Percentiles rank a stretch among this genome's conserved stretches.
Evolutionary conservation across 2,797 vertebrate species (phyloP).

Genomic region (Peromyscus eremicus): DNA sequence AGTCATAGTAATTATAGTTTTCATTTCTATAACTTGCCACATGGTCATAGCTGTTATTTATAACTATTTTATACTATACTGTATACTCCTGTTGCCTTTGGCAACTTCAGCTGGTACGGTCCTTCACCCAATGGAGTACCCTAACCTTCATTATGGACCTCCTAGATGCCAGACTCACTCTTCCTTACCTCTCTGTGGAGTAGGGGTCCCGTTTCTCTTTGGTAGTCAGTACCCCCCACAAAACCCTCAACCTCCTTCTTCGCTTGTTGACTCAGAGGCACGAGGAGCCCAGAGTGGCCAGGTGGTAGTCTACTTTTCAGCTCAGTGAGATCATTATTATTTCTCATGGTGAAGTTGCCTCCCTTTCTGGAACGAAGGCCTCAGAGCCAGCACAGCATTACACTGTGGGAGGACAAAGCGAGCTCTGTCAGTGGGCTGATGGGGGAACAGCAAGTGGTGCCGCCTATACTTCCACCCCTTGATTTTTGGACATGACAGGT

Average conservation of each 20-base stretch:
- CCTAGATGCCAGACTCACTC: not conserved
- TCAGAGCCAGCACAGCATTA: not conserved
- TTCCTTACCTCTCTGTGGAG: not conserved
- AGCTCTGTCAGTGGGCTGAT: not conserved
- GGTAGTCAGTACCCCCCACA: not conserved
- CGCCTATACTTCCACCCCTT: not conserved
- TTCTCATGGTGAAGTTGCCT: not conserved
- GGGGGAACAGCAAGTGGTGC: not conserved
- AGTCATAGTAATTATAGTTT: not conserved
- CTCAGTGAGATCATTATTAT: not conserved
- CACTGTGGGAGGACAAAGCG: not conserved
- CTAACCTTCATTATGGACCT: not conserved
- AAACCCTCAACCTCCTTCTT: not conserved
- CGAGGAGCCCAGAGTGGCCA: not conserved
- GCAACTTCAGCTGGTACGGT: not conserved
- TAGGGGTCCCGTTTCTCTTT: not conserved
- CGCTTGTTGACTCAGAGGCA: not conserved
- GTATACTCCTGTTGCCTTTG: not conserved
- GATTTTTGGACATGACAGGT: not conserved
- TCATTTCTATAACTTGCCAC: not conserved
- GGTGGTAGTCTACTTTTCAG: not conserved
- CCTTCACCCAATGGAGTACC: not conserved
- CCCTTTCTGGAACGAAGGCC: not conserved
- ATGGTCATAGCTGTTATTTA: not conserved
- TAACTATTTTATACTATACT: not conserved